These are phyloP conservation scores for Eublepharis macularius DNA, from an alignment of 2,113 vertebrate species.

Conservation along the genomic window DNA sequence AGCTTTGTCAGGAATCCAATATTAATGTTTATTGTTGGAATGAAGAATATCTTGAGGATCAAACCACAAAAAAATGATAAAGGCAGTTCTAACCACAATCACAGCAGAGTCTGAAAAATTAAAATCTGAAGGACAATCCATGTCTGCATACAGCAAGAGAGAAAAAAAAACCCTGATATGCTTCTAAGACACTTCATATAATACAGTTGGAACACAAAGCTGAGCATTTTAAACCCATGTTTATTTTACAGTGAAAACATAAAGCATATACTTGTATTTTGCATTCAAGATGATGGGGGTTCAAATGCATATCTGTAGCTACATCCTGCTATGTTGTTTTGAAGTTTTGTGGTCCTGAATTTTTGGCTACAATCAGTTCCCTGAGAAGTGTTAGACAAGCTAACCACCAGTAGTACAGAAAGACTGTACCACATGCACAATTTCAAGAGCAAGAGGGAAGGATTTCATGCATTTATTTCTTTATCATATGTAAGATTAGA, in stretches of 20 bases:
- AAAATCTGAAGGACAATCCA: not conserved
- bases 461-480: not conserved
- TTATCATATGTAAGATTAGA: not conserved
- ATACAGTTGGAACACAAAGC: not conserved
- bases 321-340: not conserved
- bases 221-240: not conserved
- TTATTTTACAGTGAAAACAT: not conserved
- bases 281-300: not conserved
- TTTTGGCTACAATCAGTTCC: not conserved
- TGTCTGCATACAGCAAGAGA: not conserved
- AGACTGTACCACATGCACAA: not conserved
- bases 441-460: not conserved
- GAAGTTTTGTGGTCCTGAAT: not conserved
- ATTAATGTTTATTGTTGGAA: constrained; percentile 29
- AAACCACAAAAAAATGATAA: not conserved
- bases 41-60: constrained; percentile 17
- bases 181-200: not conserved
- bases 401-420: not conserved
- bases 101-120: constrained; percentile 15
- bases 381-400: not conserved
- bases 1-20: constrained; percentile 35
- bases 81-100: not conserved
- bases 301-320: not conserved
- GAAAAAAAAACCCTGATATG: not conserved
- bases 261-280: not conserved